Conservation (phyloP, 2,888 invertebrate genomes). For the Eudemis profundana region DNA sequence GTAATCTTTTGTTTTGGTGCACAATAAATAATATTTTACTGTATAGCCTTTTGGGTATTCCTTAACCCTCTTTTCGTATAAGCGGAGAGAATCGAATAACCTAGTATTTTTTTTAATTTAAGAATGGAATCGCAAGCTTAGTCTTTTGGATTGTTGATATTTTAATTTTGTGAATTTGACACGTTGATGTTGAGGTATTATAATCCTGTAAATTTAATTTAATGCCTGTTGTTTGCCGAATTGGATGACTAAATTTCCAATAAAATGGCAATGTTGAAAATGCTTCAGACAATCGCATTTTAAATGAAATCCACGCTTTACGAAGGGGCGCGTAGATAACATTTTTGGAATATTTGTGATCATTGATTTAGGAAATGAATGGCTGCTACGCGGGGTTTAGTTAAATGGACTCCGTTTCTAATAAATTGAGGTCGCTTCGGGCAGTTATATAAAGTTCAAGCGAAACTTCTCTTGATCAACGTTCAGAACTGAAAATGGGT, state of each 20-base stretch:
- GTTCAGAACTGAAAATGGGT: conserved; percentile 37
- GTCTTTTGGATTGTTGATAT: too few species aligned
- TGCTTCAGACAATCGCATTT: neutral
- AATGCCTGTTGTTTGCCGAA: neutral
- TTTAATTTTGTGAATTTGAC: too few species aligned
- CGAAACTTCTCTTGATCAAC: conserved; percentile 33
- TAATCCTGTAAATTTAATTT: too few species aligned
- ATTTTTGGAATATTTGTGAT: conserved; percentile 43
- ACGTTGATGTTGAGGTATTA: too few species aligned
- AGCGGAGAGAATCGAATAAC: too few species aligned
- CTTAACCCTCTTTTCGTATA: too few species aligned
- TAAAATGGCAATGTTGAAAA: neutral
- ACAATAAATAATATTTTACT: too few species aligned
- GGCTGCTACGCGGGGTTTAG: conserved; percentile 38
- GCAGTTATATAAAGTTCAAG: conserved; percentile 39
- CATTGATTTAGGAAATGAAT: conserved; percentile 41
- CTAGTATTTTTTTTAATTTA: too few species aligned
- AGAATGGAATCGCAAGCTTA: too few species aligned
- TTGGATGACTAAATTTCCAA: conserved; percentile 1
- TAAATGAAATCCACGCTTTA: conserved; percentile 22
- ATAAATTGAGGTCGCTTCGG: conserved; percentile 41
- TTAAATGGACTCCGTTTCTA: conserved; percentile 41
- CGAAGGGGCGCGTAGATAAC: conserved; percentile 23
- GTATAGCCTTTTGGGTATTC: too few species aligned
- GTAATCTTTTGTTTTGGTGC: too few species aligned